Evolutionary conservation across 2,888 invertebrate genomes (phyloP).

Genomic region (Lissocephala sabroskyi): DNA sequence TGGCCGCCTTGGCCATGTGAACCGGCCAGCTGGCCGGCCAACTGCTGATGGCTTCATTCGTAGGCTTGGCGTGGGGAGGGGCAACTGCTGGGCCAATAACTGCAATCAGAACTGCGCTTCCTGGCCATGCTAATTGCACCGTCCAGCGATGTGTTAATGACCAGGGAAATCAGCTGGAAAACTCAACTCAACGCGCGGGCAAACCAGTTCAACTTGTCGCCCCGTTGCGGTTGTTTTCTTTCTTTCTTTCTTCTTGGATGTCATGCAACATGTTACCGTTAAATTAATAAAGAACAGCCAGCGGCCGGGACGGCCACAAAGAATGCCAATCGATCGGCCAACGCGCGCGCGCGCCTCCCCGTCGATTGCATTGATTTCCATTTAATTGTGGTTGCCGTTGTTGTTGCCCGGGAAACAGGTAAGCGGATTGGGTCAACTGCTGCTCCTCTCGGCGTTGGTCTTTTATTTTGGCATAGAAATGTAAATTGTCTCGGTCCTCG

Average conservation of each 20-base stretch:
- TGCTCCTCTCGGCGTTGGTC: conserved; percentile 9
- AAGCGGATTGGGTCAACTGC: conserved; percentile 42
- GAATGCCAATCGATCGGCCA: too few relatives aligned
- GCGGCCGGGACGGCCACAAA: too few relatives aligned
- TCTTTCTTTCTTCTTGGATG: conserved; percentile 15
- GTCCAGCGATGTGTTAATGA: too few relatives aligned
- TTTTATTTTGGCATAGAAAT: conserved; percentile 28
- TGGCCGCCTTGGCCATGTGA: neutral
- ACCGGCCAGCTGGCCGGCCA: neutral
- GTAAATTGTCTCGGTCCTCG: conserved; percentile 23
- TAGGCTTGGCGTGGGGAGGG: neutral
- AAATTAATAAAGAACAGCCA: conserved; percentile 41
- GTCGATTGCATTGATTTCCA: conserved; percentile 1
- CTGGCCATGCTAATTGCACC: too few relatives aligned
- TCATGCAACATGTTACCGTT: conserved; percentile 59
- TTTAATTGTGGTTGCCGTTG: neutral
- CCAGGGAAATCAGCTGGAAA: too few relatives aligned
- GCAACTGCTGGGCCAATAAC: too few relatives aligned
- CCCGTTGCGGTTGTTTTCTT: conserved; percentile 38
- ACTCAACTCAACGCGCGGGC: too few relatives aligned
- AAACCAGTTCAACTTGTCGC: conserved; percentile 37
- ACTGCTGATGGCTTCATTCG: conserved; percentile 18
- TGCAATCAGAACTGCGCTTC: too few relatives aligned
- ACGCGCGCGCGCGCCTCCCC: too few relatives aligned
- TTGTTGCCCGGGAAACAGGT: conserved; percentile 30